Evolutionary conservation across 1,140 invertebrate species (phyloP).

Genomic region (Tetraneura akinire): DNA sequence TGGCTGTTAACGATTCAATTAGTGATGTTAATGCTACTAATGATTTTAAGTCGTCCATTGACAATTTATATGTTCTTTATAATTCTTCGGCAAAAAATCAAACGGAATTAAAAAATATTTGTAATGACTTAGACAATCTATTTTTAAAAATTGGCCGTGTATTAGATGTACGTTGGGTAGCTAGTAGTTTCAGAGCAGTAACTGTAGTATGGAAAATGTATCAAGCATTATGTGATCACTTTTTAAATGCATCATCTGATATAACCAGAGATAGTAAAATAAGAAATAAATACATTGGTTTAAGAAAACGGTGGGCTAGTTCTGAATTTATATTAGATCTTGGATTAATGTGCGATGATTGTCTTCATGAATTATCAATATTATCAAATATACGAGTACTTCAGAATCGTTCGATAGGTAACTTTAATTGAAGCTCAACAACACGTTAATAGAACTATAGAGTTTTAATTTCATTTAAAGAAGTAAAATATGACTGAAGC

Average conservation of each 20-base stretch:
- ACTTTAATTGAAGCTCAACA: too few relatives aligned
- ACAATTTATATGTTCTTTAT: conserved; percentile 12
- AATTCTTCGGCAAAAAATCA: conserved; percentile 19
- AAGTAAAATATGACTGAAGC: too few relatives aligned
- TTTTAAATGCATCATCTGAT: background rate
- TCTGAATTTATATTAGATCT: too few relatives aligned
- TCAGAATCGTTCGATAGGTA: too few relatives aligned
- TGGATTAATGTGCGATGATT: too few relatives aligned
- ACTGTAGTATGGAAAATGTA: conserved; percentile 3
- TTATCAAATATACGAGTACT: too few relatives aligned
- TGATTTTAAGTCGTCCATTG: conserved; percentile 31
- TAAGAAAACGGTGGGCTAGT: too few relatives aligned
- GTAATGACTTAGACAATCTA: conserved; percentile 7
- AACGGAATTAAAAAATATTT: conserved; percentile 1
- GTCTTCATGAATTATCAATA: too few relatives aligned
- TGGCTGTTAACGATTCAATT: conserved; percentile 19
- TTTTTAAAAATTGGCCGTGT: conserved; percentile 36
- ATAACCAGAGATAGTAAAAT: background rate
- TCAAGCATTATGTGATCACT: conserved; percentile 28
- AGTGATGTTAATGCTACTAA: conserved; percentile 25
- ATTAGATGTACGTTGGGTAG: conserved; percentile 7
- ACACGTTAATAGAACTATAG: too few relatives aligned
- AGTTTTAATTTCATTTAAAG: too few relatives aligned
- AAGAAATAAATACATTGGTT: conserved; percentile 24
- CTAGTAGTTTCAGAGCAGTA: background rate